A percentile compares a stretch with the other conserved stretches of the same genome.
Evolutionary conservation across 2,888 invertebrate species (phyloP).

Genomic region (Rotaria magnacalcarata): DNA sequence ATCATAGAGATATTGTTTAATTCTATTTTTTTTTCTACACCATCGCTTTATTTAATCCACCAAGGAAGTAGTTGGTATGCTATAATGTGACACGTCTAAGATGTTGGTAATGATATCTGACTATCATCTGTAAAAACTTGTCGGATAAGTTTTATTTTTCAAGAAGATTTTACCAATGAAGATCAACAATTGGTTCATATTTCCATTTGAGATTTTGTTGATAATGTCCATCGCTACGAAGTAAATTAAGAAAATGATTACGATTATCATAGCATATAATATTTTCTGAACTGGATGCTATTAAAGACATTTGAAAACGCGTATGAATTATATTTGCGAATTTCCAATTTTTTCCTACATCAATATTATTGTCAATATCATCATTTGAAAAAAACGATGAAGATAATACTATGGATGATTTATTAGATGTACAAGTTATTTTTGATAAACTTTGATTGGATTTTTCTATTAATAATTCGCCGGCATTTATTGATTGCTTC

Average conservation of each 20-base stretch:
- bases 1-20: not conserved
- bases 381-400: not conserved
- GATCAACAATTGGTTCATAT: not conserved
- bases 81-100: too few relatives aligned
- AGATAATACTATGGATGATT: not conserved
- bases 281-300: not conserved
- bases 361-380: not conserved
- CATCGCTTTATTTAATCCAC: too few relatives aligned
- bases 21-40: not conserved
- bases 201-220: not conserved
- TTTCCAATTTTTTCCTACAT: not conserved
- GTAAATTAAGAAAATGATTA: not conserved
- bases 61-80: too few relatives aligned
- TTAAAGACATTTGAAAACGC: not conserved
- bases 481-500: too few relatives aligned
- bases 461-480: too few relatives aligned
- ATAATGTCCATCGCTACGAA: not conserved
- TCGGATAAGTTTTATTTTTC: too few relatives aligned
- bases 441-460: too few relatives aligned
- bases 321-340: conserved; percentile 11
- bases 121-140: too few relatives aligned
- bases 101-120: too few relatives aligned
- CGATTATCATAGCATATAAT: not conserved
- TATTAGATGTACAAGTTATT: too few relatives aligned
- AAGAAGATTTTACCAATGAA: not conserved